Evolutionary conservation across 1,140 invertebrate genomes (phyloP).

Genomic region (Thaumatotibia leucotreta): DNA sequence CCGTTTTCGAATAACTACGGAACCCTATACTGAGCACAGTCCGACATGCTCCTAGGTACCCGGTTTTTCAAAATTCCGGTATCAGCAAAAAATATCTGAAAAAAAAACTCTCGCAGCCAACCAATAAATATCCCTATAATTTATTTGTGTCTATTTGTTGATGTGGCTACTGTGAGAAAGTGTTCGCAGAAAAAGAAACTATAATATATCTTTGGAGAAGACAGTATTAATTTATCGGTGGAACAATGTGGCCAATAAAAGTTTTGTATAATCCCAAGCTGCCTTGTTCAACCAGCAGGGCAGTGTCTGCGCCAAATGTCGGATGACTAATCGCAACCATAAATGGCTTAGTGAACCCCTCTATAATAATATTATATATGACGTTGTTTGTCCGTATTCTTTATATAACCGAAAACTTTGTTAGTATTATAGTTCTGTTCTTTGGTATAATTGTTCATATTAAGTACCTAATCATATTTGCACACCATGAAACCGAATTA

Average conservation of each 20-base stretch:
- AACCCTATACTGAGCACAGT: too few relatives aligned
- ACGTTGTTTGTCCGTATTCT: background rate
- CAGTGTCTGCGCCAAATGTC: slow-evolving; percentile 2
- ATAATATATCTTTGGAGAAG: background rate
- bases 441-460: too few relatives aligned
- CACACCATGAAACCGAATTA: too few relatives aligned
- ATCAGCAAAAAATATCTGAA: too few relatives aligned
- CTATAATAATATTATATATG: slow-evolving; percentile 3
- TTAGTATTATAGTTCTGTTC: too few relatives aligned
- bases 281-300: background rate
- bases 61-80: too few relatives aligned
- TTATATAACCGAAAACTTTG: too few relatives aligned
- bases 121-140: background rate
- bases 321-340: background rate
- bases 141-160: background rate
- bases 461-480: too few relatives aligned
- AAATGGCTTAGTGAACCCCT: slow-evolving; percentile 7
- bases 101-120: too few relatives aligned
- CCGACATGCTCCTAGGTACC: too few relatives aligned
- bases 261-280: background rate
- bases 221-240: slow-evolving; percentile 7
- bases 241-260: slow-evolving; percentile 8
- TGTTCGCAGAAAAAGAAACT: background rate
- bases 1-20: too few relatives aligned
- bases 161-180: background rate